These are phyloP conservation scores for Platysternon megacephalum DNA, from an alignment of 2,113 vertebrate genomes.

Conservation along the genomic window DNA sequence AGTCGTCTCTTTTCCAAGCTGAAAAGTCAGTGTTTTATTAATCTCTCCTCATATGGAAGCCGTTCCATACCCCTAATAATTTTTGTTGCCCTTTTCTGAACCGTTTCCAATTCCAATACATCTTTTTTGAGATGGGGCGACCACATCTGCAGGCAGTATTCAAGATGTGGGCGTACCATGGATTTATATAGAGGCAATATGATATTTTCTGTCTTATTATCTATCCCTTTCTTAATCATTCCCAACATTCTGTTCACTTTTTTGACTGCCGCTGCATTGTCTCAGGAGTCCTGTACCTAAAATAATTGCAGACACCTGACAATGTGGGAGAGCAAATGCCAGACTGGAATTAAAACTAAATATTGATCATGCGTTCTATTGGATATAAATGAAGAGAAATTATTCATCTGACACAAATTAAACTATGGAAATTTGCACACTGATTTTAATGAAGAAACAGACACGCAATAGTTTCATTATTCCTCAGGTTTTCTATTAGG, in stretches of 20 bases:
- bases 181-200: too few species aligned
- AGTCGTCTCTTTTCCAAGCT: too few species aligned
- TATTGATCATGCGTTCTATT: slow-evolving; percentile 58
- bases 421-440: slow-evolving; percentile 73
- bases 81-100: too few species aligned
- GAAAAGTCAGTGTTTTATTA: too few species aligned
- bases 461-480: slow-evolving; percentile 72
- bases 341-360: slow-evolving; percentile 55
- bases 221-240: too few species aligned
- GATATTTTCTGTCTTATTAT: too few species aligned
- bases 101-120: too few species aligned
- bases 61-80: too few species aligned
- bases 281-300: slow-evolving; percentile 24
- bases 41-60: too few species aligned
- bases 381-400: slow-evolving; percentile 54
- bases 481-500: slow-evolving; percentile 72
- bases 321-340: slow-evolving; percentile 2
- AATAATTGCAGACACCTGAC: not conserved
- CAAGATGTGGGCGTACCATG: not conserved
- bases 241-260: too few species aligned
- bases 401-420: slow-evolving; percentile 71
- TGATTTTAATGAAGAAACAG: slow-evolving; percentile 72
- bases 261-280: not conserved
- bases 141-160: not conserved
- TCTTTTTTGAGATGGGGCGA: too few species aligned